phyloP scores from a whole-genome alignment of 2,113 vertebrate genomes.

The Azemiops feae region DNA sequence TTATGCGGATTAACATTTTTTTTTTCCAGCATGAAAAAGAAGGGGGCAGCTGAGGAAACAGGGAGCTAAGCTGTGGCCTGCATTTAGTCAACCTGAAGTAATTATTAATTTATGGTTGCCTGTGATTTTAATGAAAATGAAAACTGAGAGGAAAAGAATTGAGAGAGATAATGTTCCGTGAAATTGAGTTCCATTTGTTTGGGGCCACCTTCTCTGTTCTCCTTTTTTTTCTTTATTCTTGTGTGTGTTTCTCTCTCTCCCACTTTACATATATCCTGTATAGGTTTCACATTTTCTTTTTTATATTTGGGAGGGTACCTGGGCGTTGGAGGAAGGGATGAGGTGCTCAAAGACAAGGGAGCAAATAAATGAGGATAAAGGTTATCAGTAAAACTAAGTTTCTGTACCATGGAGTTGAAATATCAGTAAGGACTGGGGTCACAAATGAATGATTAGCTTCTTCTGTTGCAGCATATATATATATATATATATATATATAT shows the following conservation, averaged over 20 bases:
- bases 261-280: neutral
- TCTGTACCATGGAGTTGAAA: conserved; percentile 60
- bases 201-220: conserved; percentile 87
- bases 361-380: conserved; percentile 46
- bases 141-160: conserved; percentile 96
- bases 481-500: too few relatives aligned
- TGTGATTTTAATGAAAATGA: conserved; percentile 99
- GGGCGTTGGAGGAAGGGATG: neutral
- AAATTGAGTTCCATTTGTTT: conserved; percentile 99
- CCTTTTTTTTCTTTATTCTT: neutral
- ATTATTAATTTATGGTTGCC: conserved; percentile 99
- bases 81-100: conserved; percentile 99
- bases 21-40: conserved; percentile 87
- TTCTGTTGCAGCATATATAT: neutral
- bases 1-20: conserved; percentile 99
- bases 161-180: conserved; percentile 99
- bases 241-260: neutral
- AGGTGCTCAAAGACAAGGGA: conserved; percentile 60
- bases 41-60: conserved; percentile 83
- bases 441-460: conserved; percentile 35
- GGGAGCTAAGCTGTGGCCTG: conserved; percentile 83
- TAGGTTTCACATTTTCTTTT: conserved; percentile 3
- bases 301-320: conserved; percentile 29
- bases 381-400: conserved; percentile 54
- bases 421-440: conserved; percentile 36